These are phyloP conservation scores for Meloe dianella DNA, from an alignment of 2,888 invertebrate species.

Conservation along the genomic window DNA sequence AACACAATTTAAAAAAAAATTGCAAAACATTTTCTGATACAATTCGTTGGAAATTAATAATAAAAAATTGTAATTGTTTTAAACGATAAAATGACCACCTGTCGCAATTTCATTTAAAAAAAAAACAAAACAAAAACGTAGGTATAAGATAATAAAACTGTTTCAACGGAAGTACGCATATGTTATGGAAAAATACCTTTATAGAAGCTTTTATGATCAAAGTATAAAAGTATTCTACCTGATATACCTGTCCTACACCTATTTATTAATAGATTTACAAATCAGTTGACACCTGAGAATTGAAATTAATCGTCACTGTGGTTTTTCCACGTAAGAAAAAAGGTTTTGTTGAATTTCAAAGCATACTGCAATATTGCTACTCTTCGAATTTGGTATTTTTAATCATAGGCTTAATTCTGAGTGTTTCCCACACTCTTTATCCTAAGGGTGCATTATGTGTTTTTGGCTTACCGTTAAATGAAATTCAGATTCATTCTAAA, in stretches of 20 bases:
- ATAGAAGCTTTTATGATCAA: background rate
- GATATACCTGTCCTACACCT: background rate
- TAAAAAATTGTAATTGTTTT: background rate
- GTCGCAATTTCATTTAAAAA: background rate
- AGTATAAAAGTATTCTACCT: conserved; percentile 18
- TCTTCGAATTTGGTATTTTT: background rate
- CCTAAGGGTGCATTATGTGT: no score
- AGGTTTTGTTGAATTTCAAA: no score
- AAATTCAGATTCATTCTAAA: no score
- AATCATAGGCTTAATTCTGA: no score
- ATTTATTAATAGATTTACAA: conserved; percentile 25
- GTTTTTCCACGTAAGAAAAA: background rate
- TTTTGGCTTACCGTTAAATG: no score
- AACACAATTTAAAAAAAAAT: background rate
- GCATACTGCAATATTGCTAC: background rate
- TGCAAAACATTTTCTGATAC: no score
- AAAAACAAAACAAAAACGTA: background rate
- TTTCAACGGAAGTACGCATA: background rate
- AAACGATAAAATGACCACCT: background rate
- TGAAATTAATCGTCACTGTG: conserved; percentile 24
- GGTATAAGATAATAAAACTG: no score
- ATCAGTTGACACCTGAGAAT: conserved; percentile 25
- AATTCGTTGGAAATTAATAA: no score
- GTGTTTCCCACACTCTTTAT: no score
- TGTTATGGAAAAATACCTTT: background rate